Evolutionary conservation across 2,113 vertebrate species (phyloP), one percentile per base, ranked within the genome.

Genomic region (Columbina picui): DNA sequence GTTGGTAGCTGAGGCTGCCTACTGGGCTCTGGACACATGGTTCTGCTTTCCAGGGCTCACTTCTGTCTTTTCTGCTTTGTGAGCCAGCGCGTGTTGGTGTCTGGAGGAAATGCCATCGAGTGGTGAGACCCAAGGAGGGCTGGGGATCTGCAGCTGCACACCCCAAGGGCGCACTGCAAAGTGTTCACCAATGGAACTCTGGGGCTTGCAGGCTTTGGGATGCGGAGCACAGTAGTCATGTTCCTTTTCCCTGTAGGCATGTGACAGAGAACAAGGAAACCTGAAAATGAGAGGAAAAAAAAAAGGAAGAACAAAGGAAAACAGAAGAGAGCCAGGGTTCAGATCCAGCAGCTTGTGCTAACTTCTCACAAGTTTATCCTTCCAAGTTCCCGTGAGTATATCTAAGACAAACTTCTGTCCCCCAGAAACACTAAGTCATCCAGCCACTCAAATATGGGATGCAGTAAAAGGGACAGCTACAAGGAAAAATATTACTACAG

Each of bases 101-200:
- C 21, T 50, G 43, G 61, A 68, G 26, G 13, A 84, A 70, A n/a
- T 0, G 0, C 7, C 19, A 7, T 20, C 0, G 3, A 41, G 47
- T 3, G 0, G 8, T 61, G 78, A 43, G 30, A 79, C 9, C 7
- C 3, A 1, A 16, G 18, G 18, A 49, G 41, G 70, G 27, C 32
- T 92, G n/a, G 32, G 38, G 8, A 6, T 92, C 30, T 78, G 65
- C 34, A n/a, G 53, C 61, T 0, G 1, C 17, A 12, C 21, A 29
- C 55, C 34, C 25, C 1, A 2, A 53, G 4, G 16, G 15, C 3
- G 15, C 16, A 3, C 8, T 65, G 52, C 18, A 70, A 53, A 87
- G 9, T 1, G 4, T 56, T 80, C 49, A 15, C 13, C 47, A 30
- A 3, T 1, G 5, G 39, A 41, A 75, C 77, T 23, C 5, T 27